Base-by-base conservation (phyloP, 2,797 vertebrate species). In the Peromyscus nudipes region DNA sequence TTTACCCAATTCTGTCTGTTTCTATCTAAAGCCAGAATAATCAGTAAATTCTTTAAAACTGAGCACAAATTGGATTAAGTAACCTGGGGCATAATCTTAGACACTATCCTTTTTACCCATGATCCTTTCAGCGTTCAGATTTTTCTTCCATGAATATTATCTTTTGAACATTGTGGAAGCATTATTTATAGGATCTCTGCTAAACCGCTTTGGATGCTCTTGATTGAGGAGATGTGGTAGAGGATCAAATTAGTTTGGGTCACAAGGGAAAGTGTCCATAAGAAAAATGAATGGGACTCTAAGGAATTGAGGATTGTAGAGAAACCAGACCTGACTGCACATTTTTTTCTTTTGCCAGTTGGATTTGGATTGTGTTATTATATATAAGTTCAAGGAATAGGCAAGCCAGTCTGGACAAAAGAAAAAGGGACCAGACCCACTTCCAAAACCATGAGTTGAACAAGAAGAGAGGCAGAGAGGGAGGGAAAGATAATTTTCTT, bases 171-270 rank as follows among this genome's bases (percentile, higher is more conserved):
- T 43, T 87, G n/a, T 84, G 46, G 94, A 85, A 83, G 40, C n/a
- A 46, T 95, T 98, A 96, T 98, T 98, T 97, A 96, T 96, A 97
- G 92, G 37, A 94, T 79, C 64, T 96, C 94, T 97, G 96, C 92
- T 97, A 95, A 97, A 96, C 19, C 92, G 60, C 89, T 97, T 95
- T 87, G 87, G 80, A 97, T 95, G 82, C 49, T 92, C 73, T 96
- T 65, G 87, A 92, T 94, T 85, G 79, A 92, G 69, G 96, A 97
- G 96, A 95, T 92, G 79, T 89, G 64, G 84, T 91, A 95, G 92
- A 75, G 83, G 89, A 89, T 97, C 87, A 88, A 92, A 95, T 97
- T 96, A 91, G 93, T 79, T 60, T 92, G 95, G 93, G 95, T 98
- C 94, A 85, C 96, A 91, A 96, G 93, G 96, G 96, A 97, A 95